Conservation (phyloP, 2,888 invertebrate species). For the Caenorhabditis japonica region DNA sequence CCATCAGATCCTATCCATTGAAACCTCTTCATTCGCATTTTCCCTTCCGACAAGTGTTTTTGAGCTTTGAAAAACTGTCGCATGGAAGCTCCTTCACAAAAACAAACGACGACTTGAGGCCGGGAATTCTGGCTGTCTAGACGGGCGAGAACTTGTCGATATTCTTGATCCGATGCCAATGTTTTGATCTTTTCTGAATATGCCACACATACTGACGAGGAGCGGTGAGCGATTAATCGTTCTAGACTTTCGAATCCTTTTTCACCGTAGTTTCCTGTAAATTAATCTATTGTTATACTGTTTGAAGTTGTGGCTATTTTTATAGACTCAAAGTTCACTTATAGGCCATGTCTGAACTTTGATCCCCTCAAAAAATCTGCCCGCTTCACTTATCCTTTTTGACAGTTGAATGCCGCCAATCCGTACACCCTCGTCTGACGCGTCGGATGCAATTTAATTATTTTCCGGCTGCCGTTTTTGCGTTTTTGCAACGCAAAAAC, state of each 20-base stretch:
- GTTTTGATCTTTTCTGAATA: slow-evolving; percentile 82
- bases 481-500: slow-evolving; percentile 27
- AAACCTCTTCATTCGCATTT: slow-evolving; percentile 57
- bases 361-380: too few relatives aligned
- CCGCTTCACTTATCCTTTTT: too few relatives aligned
- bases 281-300: neutral
- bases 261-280: slow-evolving; percentile 85
- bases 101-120: slow-evolving; percentile 81
- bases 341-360: too few relatives aligned
- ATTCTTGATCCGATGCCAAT: slow-evolving; percentile 70
- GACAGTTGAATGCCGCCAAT: too few relatives aligned
- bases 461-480: slow-evolving; percentile 1
- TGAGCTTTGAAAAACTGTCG: slow-evolving; percentile 74
- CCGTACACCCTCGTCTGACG: too few relatives aligned
- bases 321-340: neutral
- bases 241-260: slow-evolving; percentile 85
- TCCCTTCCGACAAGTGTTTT: slow-evolving; percentile 57
- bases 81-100: slow-evolving; percentile 85
- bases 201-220: slow-evolving; percentile 83
- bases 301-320: neutral
- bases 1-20: slow-evolving; percentile 77
- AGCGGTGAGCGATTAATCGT: slow-evolving; percentile 77
- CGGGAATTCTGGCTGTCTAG: slow-evolving; percentile 66
- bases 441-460: slow-evolving; percentile 39
- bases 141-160: slow-evolving; percentile 63